Evolutionary conservation across 2,797 vertebrate genomes (phyloP).

Genomic region (Petrocephalus schoutedeni): DNA sequence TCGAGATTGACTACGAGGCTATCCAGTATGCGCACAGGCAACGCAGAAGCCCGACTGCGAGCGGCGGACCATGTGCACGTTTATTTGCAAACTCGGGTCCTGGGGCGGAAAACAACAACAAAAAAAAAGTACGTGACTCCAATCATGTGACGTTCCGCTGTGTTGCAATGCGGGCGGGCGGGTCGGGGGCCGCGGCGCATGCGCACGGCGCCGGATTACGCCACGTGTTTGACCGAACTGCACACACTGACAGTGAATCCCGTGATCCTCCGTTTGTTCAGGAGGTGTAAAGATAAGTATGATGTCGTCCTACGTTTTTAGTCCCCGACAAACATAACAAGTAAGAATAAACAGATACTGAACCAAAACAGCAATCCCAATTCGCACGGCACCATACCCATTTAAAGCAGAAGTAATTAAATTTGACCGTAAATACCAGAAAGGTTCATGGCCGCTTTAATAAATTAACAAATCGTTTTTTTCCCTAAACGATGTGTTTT

Average conservation of each 20-base stretch:
- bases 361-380: neutral
- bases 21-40: neutral
- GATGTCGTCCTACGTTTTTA: neutral
- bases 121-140: slow-evolving; percentile 33
- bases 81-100: slow-evolving; percentile 12
- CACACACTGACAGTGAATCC: neutral
- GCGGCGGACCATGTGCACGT: slow-evolving; percentile 15
- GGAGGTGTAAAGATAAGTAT: neutral
- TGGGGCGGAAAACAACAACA: neutral
- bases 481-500: too few relatives aligned
- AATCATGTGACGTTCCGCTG: slow-evolving; percentile 38
- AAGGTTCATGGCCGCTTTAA: too few relatives aligned
- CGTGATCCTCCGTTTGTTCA: neutral
- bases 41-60: neutral
- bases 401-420: neutral
- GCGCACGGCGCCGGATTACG: neutral
- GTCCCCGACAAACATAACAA: neutral
- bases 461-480: too few relatives aligned
- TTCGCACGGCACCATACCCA: neutral
- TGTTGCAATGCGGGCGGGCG: slow-evolving; percentile 27
- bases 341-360: neutral
- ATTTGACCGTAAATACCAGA: neutral
- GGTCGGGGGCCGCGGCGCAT: neutral
- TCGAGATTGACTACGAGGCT: neutral
- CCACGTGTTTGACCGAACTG: too few relatives aligned